Conservation (phyloP, 2,888 invertebrate genomes). For the Pristionchus mayeri region DNA sequence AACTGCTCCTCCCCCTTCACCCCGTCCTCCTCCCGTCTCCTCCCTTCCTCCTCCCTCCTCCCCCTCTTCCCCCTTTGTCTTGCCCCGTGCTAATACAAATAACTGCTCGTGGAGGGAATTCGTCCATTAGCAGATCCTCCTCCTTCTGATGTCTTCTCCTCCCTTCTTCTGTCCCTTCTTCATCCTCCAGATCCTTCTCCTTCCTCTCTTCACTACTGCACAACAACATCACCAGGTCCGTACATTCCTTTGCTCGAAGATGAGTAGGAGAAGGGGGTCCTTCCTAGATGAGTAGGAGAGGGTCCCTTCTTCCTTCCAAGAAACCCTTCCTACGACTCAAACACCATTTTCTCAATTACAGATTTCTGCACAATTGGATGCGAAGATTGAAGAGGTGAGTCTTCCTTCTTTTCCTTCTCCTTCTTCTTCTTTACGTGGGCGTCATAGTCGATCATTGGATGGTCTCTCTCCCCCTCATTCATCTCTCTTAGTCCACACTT, state of each 20-base stretch:
- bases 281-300: too few species aligned
- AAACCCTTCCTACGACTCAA: neutral
- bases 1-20: conserved; percentile 27
- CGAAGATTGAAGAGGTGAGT: conserved; percentile 11
- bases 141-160: conserved; percentile 17
- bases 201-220: neutral
- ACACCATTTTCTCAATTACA: neutral
- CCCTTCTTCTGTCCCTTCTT: neutral
- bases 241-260: neutral
- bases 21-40: neutral
- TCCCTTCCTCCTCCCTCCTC: too few species aligned
- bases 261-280: too few species aligned
- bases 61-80: neutral
- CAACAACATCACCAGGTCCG: conserved; percentile 8
- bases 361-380: conserved; percentile 8
- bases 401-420: neutral
- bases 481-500: conserved; percentile 1
- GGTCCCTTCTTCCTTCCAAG: neutral
- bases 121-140: conserved; percentile 1
- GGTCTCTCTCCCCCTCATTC: neutral
- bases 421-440: neutral
- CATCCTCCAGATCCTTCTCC: neutral
- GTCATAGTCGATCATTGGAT: neutral
- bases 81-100: conserved; percentile 27
- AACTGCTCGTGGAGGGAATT: conserved; percentile 25